Evolutionary conservation across 2,113 vertebrate genomes (phyloP).

Genomic region (Paraplagusia blochii): DNA sequence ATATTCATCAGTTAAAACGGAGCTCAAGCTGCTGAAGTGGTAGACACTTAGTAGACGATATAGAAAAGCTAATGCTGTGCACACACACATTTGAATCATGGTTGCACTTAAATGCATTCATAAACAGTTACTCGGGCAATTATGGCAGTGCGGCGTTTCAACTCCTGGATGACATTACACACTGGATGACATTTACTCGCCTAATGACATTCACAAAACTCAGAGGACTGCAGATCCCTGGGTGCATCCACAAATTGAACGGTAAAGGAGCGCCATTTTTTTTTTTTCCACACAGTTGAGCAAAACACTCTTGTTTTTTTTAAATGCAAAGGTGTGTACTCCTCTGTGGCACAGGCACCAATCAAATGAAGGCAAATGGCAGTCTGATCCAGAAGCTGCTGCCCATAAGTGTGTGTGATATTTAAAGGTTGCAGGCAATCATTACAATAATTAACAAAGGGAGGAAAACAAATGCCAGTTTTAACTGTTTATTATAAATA

Average conservation of each 20-base stretch:
- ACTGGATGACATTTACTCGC: slow-evolving; percentile 48
- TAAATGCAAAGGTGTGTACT: slow-evolving; percentile 32
- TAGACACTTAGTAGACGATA: no score
- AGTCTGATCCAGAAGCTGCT: no score
- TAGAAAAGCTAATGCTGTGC: neutral
- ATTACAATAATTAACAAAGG: no score
- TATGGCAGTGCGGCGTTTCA: slow-evolving; percentile 4
- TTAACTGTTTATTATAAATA: no score
- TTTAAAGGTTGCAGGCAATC: no score
- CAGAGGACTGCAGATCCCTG: slow-evolving; percentile 15
- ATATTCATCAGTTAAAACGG: no score
- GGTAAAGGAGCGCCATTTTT: slow-evolving; percentile 47
- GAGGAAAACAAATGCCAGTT: no score
- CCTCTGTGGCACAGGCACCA: slow-evolving; percentile 1
- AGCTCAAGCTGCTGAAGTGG: no score
- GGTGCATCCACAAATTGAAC: slow-evolving; percentile 27
- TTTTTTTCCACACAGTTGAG: slow-evolving; percentile 11
- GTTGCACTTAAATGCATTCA: slow-evolving; percentile 15
- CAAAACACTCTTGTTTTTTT: slow-evolving; percentile 41
- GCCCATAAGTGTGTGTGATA: no score
- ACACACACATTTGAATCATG: slow-evolving; percentile 13
- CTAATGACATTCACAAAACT: slow-evolving; percentile 19
- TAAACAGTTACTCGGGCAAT: slow-evolving; percentile 8
- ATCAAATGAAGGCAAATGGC: no score
- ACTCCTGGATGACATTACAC: neutral